Evolutionary conservation across 2,888 invertebrate genomes (phyloP), one percentile per base, ranked within the genome.

Genomic region (Eretmocerus hayati): DNA sequence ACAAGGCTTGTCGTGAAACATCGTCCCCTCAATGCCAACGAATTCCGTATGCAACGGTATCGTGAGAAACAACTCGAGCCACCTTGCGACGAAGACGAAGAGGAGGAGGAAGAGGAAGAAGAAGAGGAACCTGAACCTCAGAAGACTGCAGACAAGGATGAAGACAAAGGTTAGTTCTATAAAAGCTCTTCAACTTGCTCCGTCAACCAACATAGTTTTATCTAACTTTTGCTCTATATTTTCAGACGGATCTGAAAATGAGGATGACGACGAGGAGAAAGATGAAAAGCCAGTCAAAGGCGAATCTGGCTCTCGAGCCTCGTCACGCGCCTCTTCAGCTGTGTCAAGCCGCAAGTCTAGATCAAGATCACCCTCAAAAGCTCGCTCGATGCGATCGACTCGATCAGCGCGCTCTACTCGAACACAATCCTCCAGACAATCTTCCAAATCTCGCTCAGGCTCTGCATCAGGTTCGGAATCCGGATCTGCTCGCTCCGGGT

Each of bases 41-140:
- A 96, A 69, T 86, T 87, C 66, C 81, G 86, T 54, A 88, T 91
- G 81, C 89, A 94, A 57, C 74, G 90, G 42, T 83, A 85, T 54
- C 75, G 95, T 37, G 88, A 94, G 73, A 85, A 84, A 57, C 90
- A 92, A 67, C 75, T 96, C 22, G 94, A 95, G 67, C 90, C 92
- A 2, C 81, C 87, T 4, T 83, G 84, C 67, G 79, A 78, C 48
- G 77, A 75, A 49, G 82, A 83, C 23, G 81, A 81, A 54, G 81
- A 81, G 1, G 84, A 84, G n/a, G 82, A 84, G 4, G 81, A 83
- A 11, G 82, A 83, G 2, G 82, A 80, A 22, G 78, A 79, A 41
- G 80, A 79, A 15, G 79, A 79, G 8, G 43, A 37, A 83, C 2
- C 3, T 15, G 15, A 9, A 16, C 33, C 72, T 48, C 76, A 75